Evolutionary conservation across 2,888 invertebrate genomes (phyloP), one percentile per base, ranked within the genome.

Genomic region (Diarsia brunnea): DNA sequence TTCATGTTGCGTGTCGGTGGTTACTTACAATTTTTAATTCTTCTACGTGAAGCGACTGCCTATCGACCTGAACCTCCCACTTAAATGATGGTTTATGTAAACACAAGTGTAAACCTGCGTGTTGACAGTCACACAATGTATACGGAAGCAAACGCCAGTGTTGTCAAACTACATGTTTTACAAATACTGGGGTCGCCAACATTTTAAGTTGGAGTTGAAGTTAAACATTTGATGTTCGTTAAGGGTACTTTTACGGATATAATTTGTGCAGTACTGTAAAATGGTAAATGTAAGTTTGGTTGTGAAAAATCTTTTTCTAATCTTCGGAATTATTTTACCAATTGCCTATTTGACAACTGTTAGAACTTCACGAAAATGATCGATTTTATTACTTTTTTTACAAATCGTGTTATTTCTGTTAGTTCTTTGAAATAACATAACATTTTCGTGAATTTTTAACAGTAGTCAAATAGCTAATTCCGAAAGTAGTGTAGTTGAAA

Each of bases 121-220:
- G 3, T 67, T 67, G 43, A 43, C 21, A 58, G 14, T 7, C 19
- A 51, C 31, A 61, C 81, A 72, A 58, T 67, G 80, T 72, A 53
- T 61, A 43, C 75, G 87, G 87, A 84, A 87, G 77, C 47, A 72
- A 78, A 70, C 31, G 63, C 4, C 49, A 4, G 68, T 10, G 11
- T 74, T 24, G 11, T 82, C 77, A n/a, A 60, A 72, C 78, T 65
- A 45, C 69, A 75, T 69, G 67, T 75, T 82, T 82, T 65, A 38
- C 51, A 82, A 76, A 85, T 67, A 73, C 69, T 19, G 73, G 73
- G 38, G 60, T 60, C 27, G 24, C 45, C 71, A 84, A 85, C 77
- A n/a, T 78, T 73, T 67, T 47, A 1, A 10, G 11, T 16, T 12
- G 12, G 0, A n/a, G n/a, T 27, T 4, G 4, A 31, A 61, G 45